Percentiles rank a stretch among this genome's conserved stretches.
These are phyloP conservation scores for Acanthis flammea DNA, from an alignment of 2,797 vertebrate genomes.

Conservation along the genomic window DNA sequence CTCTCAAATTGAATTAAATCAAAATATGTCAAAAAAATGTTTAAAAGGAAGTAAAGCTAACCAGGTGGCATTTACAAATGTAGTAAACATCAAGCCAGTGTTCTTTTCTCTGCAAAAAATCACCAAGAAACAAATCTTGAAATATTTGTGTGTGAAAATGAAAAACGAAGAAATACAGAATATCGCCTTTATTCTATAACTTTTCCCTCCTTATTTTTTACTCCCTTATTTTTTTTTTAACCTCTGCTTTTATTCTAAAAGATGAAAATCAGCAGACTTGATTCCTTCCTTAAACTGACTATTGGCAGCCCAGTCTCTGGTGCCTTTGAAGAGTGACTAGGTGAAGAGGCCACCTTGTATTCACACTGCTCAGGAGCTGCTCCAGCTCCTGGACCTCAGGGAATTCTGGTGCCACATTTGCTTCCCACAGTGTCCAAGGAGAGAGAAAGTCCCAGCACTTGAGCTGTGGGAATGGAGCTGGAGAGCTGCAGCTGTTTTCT, in stretches of 20 bases:
- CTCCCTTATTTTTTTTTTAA: neutral
- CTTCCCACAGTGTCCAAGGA: neutral
- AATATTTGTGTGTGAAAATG: neutral
- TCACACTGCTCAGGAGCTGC: neutral
- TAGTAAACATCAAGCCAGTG: neutral
- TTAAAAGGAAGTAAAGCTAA: neutral
- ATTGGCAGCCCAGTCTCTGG: neutral
- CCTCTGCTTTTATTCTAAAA: neutral
- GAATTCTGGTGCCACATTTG: slow-evolving; percentile 2
- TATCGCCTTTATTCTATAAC: neutral
- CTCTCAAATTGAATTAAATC: neutral
- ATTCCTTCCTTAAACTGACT: neutral
- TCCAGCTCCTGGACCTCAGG: neutral
- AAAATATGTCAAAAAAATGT: neutral
- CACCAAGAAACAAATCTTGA: neutral
- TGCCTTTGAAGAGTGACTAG: neutral
- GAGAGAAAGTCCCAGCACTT: neutral
- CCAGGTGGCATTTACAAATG: neutral
- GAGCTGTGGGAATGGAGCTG: neutral
- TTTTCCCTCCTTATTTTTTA: neutral
- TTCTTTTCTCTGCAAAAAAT: neutral
- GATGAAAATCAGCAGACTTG: neutral
- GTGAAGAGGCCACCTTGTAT: neutral
- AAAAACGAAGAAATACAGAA: neutral
- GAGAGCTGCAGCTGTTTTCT: neutral